These are phyloP conservation scores for Griposia aprilina DNA, from an alignment of 2,888 invertebrate species.

Conservation along the genomic window DNA sequence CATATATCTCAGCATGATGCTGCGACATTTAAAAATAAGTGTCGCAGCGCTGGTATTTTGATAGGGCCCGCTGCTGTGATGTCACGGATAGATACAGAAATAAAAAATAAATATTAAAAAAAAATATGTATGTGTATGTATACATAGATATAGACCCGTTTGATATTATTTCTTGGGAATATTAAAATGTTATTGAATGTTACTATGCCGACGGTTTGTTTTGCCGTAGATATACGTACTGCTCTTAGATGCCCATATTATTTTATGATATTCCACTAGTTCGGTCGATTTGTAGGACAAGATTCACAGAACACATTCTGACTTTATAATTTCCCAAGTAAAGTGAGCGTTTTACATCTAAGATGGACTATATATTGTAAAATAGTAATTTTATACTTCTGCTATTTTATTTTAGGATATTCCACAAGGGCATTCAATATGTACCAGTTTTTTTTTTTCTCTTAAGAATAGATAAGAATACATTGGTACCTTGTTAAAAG, in stretches of 20 bases:
- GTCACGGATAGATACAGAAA: too few relatives aligned
- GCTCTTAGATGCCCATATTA: neutral
- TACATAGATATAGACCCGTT: neutral
- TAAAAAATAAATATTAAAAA: too few relatives aligned
- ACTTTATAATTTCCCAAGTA: neutral
- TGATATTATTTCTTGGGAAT: neutral
- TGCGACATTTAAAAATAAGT: too few relatives aligned
- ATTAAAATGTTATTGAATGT: neutral
- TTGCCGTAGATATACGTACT: neutral
- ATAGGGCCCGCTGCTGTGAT: too few relatives aligned
- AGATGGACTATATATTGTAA: neutral
- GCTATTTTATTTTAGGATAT: neutral
- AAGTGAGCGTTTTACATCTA: too few relatives aligned
- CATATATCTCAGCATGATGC: too few relatives aligned
- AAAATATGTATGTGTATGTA: too few relatives aligned
- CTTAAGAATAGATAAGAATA: neutral
- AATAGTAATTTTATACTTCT: neutral
- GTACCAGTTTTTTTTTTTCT: neutral
- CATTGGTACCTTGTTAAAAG: neutral
- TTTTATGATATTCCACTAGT: neutral
- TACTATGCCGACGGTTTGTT: neutral
- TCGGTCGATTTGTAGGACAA: neutral
- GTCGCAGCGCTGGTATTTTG: too few relatives aligned
- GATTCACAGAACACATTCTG: neutral
- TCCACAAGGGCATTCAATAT: neutral